Evolutionary conservation across 2,797 vertebrate species (phyloP).

Genomic region (Hydrocynus forskahlii): DNA sequence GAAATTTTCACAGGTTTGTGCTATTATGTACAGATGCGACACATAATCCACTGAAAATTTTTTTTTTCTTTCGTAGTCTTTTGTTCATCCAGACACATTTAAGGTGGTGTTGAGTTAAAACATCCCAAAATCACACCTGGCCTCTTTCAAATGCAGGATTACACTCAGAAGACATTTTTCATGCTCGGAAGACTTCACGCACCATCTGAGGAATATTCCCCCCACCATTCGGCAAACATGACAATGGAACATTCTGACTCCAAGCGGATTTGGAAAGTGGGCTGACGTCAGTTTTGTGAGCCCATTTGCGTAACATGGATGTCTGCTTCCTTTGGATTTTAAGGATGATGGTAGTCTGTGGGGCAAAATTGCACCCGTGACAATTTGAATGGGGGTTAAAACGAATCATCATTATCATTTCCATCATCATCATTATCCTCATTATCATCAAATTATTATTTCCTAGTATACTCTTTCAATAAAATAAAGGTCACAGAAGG

Average conservation of each 20-base stretch:
- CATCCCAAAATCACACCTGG: not conserved
- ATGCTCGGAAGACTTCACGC: not conserved
- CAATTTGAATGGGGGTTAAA: not conserved
- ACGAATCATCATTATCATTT: too few relatives aligned
- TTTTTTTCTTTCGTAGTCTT: too few relatives aligned
- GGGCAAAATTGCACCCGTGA: not conserved
- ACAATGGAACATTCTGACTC: conserved; percentile 41
- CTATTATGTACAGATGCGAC: too few relatives aligned
- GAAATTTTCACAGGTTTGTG: too few relatives aligned
- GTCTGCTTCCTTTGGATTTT: not conserved
- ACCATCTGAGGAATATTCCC: not conserved
- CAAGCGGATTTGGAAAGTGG: conserved; percentile 1
- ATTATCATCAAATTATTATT: too few relatives aligned
- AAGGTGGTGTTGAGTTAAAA: not conserved
- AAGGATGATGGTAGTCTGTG: not conserved
- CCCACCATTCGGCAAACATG: conserved; percentile 6
- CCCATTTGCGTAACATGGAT: not conserved
- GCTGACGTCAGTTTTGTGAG: not conserved
- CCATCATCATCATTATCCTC: too few relatives aligned
- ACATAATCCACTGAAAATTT: too few relatives aligned
- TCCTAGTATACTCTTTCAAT: too few relatives aligned
- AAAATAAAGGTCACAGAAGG: too few relatives aligned
- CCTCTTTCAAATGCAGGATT: not conserved
- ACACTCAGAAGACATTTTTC: not conserved
- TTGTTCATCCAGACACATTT: too few relatives aligned